phyloP scores from a whole-genome alignment of 2,888 invertebrate genomes.

The Eupeodes luniger region DNA sequence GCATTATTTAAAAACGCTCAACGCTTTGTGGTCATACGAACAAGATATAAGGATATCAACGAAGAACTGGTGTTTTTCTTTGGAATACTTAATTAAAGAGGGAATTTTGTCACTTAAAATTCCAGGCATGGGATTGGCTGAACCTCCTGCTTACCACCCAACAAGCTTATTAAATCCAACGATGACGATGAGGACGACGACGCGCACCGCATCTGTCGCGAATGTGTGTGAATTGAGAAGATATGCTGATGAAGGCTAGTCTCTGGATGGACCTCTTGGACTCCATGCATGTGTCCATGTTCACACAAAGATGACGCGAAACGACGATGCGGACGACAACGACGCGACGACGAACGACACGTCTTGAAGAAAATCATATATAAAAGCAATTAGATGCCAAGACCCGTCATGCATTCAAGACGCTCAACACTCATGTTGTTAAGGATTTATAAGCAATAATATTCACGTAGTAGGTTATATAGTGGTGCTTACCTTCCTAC shows the following conservation, averaged over 20 bases:
- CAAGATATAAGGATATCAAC: slow-evolving; percentile 61
- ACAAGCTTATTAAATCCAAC: slow-evolving; percentile 44
- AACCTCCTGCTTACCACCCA: slow-evolving; percentile 52
- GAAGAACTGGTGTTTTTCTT: slow-evolving; percentile 26
- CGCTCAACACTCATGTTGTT: slow-evolving; percentile 57
- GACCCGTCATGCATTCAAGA: slow-evolving; percentile 56
- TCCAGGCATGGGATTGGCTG: slow-evolving; percentile 56
- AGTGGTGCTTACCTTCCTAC: neutral
- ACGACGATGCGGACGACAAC: neutral
- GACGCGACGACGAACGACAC: neutral
- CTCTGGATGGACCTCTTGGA: slow-evolving; percentile 36
- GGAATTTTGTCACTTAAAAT: slow-evolving; percentile 61
- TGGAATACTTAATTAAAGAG: slow-evolving; percentile 43
- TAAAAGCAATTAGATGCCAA: slow-evolving; percentile 75
- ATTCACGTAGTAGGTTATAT: slow-evolving; percentile 22
- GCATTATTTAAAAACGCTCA: slow-evolving; percentile 59
- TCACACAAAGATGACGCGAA: slow-evolving; percentile 27
- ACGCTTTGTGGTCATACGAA: slow-evolving; percentile 55
- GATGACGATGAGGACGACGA: slow-evolving; percentile 13
- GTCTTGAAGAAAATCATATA: slow-evolving; percentile 40
- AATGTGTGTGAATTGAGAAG: slow-evolving; percentile 67
- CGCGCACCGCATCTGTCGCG: slow-evolving; percentile 27
- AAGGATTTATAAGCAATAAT: slow-evolving; percentile 54
- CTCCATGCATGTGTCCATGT: neutral
- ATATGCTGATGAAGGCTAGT: slow-evolving; percentile 47